Evolutionary conservation across 2,888 invertebrate species (phyloP).

Genomic region (Drosophila peninsularis): DNA sequence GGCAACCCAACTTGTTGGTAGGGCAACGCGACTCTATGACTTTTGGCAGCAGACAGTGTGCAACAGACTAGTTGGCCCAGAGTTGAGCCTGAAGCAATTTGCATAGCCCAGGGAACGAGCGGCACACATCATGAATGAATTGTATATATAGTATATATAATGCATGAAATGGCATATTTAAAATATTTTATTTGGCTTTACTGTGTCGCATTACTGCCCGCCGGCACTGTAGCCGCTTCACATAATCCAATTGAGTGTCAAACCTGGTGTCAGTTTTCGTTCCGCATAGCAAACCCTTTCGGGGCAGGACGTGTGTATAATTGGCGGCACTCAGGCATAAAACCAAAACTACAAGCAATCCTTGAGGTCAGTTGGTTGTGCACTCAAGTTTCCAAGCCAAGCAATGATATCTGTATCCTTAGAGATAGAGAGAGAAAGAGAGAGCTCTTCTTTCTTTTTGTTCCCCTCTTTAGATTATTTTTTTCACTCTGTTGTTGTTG

Average conservation of each 20-base stretch:
- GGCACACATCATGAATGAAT: slow-evolving; percentile 39
- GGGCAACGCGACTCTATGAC: slow-evolving; percentile 1
- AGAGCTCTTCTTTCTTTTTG: neutral
- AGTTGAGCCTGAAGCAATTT: slow-evolving; percentile 45
- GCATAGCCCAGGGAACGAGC: slow-evolving; percentile 28
- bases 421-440: no score
- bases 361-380: slow-evolving; percentile 65
- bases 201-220: slow-evolving; percentile 28
- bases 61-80: slow-evolving; percentile 4
- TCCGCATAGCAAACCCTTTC: slow-evolving; percentile 47
- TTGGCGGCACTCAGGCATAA: slow-evolving; percentile 67
- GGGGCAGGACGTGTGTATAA: slow-evolving; percentile 42
- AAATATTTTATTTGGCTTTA: neutral
- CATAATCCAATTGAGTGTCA: slow-evolving; percentile 74
- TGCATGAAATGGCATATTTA: neutral
- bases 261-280: slow-evolving; percentile 76
- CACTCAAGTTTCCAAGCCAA: slow-evolving; percentile 55
- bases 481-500: slow-evolving; percentile 36
- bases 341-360: slow-evolving; percentile 59
- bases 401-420: slow-evolving; percentile 34
- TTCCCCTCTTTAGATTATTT: neutral
- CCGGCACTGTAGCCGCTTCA: slow-evolving; percentile 34
- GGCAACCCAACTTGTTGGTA: slow-evolving; percentile 38
- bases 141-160: neutral
- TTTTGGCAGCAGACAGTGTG: slow-evolving; percentile 8